A percentile compares a stretch with the other conserved stretches of the same genome.
These are phyloP conservation scores for Melinaea menophilus DNA, from an alignment of 2,888 invertebrate genomes.

Conservation along the genomic window DNA sequence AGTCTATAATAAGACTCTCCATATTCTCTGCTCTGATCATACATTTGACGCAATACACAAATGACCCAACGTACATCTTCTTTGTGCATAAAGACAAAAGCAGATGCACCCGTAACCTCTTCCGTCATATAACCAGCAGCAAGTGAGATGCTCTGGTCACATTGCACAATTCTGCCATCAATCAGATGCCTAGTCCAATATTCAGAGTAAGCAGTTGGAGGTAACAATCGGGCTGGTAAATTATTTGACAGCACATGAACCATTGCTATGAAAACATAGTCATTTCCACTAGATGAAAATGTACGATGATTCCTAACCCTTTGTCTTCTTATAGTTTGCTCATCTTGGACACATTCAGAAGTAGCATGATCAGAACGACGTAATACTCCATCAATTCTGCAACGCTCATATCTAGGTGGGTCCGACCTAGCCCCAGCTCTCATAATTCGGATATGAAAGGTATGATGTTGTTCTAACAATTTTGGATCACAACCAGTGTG, in stretches of 20 bases:
- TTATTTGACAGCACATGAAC: conserved; percentile 79
- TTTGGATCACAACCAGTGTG: conserved; percentile 54
- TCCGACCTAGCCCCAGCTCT: conserved; percentile 85
- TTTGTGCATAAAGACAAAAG: conserved; percentile 93
- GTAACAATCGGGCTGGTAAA: conserved; percentile 79
- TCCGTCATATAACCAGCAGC: conserved; percentile 93
- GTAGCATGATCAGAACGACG: conserved; percentile 79
- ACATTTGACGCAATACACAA: conserved; percentile 92
- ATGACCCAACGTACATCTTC: conserved; percentile 94
- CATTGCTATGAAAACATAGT: conserved; percentile 84
- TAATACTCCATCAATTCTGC: conserved; percentile 82
- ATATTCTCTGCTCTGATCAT: conserved; percentile 88
- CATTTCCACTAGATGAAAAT: conserved; percentile 79
- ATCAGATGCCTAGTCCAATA: conserved; percentile 93
- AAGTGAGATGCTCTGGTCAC: conserved; percentile 93
- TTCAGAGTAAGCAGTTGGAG: conserved; percentile 85
- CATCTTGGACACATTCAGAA: conserved; percentile 70
- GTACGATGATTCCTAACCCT: conserved; percentile 73
- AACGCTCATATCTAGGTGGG: conserved; percentile 83
- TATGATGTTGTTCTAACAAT: conserved; percentile 70
- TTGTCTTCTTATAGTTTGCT: conserved; percentile 70
- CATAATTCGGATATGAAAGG: conserved; percentile 79
- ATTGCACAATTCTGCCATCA: conserved; percentile 92
- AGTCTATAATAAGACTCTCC: conserved; percentile 93
- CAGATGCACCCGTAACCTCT: conserved; percentile 91